Evolutionary conservation across 2,113 vertebrate species (phyloP).

Genomic region (Rynchops niger): DNA sequence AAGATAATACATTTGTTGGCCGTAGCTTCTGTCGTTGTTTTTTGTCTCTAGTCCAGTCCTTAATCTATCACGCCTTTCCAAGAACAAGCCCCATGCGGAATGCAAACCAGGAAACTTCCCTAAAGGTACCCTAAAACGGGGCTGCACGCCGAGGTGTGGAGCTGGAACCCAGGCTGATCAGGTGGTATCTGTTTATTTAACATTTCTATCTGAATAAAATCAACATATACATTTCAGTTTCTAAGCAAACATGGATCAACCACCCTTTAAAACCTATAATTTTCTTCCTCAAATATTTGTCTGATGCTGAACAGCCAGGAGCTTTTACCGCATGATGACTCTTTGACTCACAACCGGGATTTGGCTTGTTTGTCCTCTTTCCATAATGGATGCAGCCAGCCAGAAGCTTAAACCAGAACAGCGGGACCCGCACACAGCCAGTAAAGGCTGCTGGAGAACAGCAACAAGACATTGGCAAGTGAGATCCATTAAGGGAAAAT

Average conservation of each 20-base stretch:
- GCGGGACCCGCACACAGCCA: neutral
- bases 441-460: neutral
- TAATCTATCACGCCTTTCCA: neutral
- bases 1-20: neutral
- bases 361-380: neutral
- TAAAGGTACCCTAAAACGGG: neutral
- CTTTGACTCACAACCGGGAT: neutral
- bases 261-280: neutral
- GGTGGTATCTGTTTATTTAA: neutral
- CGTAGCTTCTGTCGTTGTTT: neutral
- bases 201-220: neutral
- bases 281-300: conserved; percentile 29
- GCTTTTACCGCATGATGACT: neutral
- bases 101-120: neutral
- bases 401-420: neutral
- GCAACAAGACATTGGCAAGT: neutral
- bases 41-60: neutral
- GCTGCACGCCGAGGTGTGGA: fast-evolving
- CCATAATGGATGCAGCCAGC: neutral
- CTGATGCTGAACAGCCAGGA: neutral
- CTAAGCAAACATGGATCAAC: neutral
- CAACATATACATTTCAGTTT: neutral
- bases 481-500: neutral
- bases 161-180: neutral
- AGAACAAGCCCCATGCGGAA: neutral